Evolutionary conservation across 2,888 invertebrate genomes (phyloP), one percentile per base, ranked within the genome.

Genomic region (Anthophora plumipes): DNA sequence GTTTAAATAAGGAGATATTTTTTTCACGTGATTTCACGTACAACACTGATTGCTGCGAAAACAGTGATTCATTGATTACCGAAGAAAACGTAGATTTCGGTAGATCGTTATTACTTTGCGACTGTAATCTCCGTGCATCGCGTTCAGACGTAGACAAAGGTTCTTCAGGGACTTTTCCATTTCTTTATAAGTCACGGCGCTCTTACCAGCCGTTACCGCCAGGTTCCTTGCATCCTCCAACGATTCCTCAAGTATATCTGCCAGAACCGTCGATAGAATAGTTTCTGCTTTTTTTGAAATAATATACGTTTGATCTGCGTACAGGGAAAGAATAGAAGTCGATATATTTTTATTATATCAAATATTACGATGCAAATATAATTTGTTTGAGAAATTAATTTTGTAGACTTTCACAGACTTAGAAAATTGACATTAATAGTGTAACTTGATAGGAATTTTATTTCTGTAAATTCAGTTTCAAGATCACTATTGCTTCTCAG

Each of bases 181-280:
- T 75, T 93, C 93, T 70, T 89, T 84, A 54, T 86, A 83, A 61
- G 91, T 91, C 73, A 92, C 89, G 80, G 88, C 84, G 67, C 82
- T 86, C 78, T 92, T 92, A 46, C 92, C 92, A 69, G 91, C 87
- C 61, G 72, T 77, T 77, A 88, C 87, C 69, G 92, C 92, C 83
- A 92, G 88, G 75, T 89, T 91, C 82, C 86, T 90, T 71, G 92
- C 93, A 68, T 93, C 91, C 85, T 90, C 88, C 61, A 93, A 87
- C 67, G 91, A 91, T 80, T 92, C 90, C 85, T 92, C 91, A 82
- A 93, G 89, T 82, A 93, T 90, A 85, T 91, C 92, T 79, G 91
- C 90, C 48, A 93, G 83, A 43, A 93, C 89, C 71, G 89, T 85
- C 79, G 90, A 90, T 76, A 92, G 89, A 67, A 90, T 90, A 25